These are phyloP conservation scores for Folsomia manolachei DNA, from an alignment of 2,888 invertebrate species.

Conservation along the genomic window DNA sequence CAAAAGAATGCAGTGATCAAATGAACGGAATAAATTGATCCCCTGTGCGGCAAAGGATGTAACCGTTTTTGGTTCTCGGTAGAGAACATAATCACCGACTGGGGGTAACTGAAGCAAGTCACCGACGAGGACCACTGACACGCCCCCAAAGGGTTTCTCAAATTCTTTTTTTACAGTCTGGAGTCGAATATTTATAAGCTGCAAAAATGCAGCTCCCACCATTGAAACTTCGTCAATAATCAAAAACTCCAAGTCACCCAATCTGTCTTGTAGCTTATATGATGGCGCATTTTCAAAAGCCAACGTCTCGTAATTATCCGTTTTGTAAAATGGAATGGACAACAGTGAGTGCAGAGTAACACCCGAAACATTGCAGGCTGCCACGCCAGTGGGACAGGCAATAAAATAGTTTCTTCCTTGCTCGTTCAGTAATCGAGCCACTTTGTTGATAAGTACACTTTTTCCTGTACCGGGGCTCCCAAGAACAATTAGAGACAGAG, in stretches of 20 bases:
- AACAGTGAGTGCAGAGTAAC: background rate
- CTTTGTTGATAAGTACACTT: background rate
- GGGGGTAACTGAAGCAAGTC: conserved; percentile 1
- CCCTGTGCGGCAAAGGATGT: background rate
- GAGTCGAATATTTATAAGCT: background rate
- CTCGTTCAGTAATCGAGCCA: background rate
- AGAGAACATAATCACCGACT: background rate
- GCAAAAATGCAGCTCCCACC: background rate
- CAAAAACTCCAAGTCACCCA: background rate
- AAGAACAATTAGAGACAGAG: background rate
- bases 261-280: background rate
- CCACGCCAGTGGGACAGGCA: background rate
- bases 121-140: background rate
- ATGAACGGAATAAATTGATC: background rate
- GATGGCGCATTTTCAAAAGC: background rate
- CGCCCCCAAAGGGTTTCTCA: background rate
- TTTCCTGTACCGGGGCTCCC: background rate
- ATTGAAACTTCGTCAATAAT: conserved; percentile 4
- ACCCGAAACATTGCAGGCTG: background rate
- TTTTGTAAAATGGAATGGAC: background rate
- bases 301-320: background rate
- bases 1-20: background rate
- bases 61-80: background rate
- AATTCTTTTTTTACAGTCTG: background rate
- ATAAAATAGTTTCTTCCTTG: background rate